Percentiles rank a stretch among this genome's conserved stretches.
phyloP scores from a whole-genome alignment of 1,140 invertebrate species.

The Megalopta genalis region DNA sequence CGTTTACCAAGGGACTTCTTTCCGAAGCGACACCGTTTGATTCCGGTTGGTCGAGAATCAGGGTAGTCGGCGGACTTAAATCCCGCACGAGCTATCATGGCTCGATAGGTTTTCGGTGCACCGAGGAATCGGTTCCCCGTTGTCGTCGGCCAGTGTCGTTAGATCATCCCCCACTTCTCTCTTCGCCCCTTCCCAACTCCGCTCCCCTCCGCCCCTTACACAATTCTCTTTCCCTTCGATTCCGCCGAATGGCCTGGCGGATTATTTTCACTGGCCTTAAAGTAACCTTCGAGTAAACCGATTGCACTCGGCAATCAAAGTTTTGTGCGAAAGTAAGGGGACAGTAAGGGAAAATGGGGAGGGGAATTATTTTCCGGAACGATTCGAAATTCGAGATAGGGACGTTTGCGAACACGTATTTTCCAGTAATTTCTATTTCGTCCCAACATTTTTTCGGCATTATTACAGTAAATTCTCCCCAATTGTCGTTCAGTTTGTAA shows the following conservation, averaged over 20 bases:
- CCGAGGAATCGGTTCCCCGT: slow-evolving; percentile 25
- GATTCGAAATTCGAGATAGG: no score
- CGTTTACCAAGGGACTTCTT: slow-evolving; percentile 10
- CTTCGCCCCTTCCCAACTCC: not conserved
- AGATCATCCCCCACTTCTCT: not conserved
- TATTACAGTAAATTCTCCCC: no score
- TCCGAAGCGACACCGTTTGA: not conserved
- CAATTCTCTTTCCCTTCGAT: not conserved
- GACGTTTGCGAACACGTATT: no score
- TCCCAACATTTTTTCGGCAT: no score
- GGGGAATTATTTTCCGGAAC: not conserved
- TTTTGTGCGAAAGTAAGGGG: slow-evolving; percentile 23
- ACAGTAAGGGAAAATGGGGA: not conserved
- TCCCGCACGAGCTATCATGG: slow-evolving; percentile 42
- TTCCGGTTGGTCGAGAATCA: slow-evolving; percentile 22
- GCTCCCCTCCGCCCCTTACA: not conserved
- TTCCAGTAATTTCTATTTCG: no score
- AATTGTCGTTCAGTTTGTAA: no score
- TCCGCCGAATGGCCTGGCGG: not conserved
- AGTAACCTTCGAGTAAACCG: slow-evolving; percentile 21
- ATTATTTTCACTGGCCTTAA: slow-evolving; percentile 38
- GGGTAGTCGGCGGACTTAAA: slow-evolving; percentile 43
- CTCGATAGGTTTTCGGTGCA: slow-evolving; percentile 9
- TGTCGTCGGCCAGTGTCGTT: slow-evolving; percentile 37
- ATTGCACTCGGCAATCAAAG: slow-evolving; percentile 40